Base-by-base conservation (phyloP, 2,888 invertebrate species). In the Theretra japonica region DNA sequence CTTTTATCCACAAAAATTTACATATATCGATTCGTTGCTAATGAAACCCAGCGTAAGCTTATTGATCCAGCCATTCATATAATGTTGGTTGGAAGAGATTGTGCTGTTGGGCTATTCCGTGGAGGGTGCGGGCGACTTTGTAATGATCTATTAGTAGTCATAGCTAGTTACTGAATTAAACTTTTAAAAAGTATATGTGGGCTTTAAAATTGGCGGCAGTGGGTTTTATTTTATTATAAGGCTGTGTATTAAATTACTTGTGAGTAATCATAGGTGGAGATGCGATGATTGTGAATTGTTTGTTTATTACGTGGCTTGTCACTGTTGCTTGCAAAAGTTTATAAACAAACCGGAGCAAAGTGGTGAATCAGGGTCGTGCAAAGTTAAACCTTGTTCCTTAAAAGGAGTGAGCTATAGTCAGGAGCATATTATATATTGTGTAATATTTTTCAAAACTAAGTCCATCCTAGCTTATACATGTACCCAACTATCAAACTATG, bases 171-270 rank as follows among this genome's bases (percentile, higher is more conserved):
- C 73, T 76, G 78, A 75, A 79, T 75, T 76, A 75, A 74, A 77
- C 76, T 75, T 70, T 62, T 41, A 56, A 65, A 76, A 80, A 76
- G 81, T 82, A 78, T 83, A 83, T 80, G 80, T 77, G 80, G 81
- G 87, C 86, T 89, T 90, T 82, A 81, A 85, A 84, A 81, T 85
- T 83, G 83, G 85, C 79, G 89, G 90, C 92, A 90, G 90, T 91
- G 92, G 88, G 90, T 86, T 87, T 86, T 84, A 85, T 88, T 87
- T 83, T 89, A 88, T 84, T 80, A 86, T 90, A 91, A 90, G 93
- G 93, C 92, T 93, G 92, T 92, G 91, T 93, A 86, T 81, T 78
- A 88, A 88, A 87, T 89, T 86, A 87, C 87, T 87, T 85, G 84
- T 89, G 86, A 87, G 83, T 87, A 85, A 85, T n/a, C n/a, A 83